These are phyloP conservation scores for Atlantisia rogersi DNA, from an alignment of 2,113 vertebrate genomes.

Conservation along the genomic window DNA sequence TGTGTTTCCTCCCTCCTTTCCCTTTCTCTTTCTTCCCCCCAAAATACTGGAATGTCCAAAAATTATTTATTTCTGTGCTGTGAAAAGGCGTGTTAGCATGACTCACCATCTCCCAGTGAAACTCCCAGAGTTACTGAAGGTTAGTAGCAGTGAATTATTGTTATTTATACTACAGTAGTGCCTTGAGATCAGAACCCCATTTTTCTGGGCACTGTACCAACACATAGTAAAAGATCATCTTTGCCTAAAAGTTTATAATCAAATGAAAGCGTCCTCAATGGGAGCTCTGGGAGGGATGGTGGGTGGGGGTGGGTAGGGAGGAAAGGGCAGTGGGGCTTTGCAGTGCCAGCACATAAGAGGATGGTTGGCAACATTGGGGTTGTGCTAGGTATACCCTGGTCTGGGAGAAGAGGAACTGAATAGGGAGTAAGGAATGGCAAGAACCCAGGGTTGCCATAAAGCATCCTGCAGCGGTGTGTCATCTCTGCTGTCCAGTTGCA, in stretches of 20 bases:
- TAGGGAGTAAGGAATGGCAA: not conserved
- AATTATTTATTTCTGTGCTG: constrained; percentile 41
- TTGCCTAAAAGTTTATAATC: not conserved
- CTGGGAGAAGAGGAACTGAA: not conserved
- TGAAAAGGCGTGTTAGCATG: constrained; percentile 42
- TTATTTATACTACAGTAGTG: constrained; percentile 45
- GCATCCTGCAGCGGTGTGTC: not conserved
- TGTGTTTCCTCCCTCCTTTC: not conserved
- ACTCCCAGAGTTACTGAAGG: constrained; percentile 23
- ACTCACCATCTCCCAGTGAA: constrained; percentile 40
- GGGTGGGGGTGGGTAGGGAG: not conserved
- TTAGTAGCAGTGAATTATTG: constrained; percentile 44
- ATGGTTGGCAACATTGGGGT: not conserved
- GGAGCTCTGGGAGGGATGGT: not conserved
- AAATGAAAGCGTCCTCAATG: not conserved
- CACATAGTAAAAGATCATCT: constrained; percentile 31
- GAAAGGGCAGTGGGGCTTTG: not conserved
- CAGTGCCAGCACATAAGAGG: not conserved
- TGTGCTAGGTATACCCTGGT: not conserved
- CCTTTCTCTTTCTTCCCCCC: not conserved
- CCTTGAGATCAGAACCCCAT: constrained; percentile 42
- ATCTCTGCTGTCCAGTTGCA: not conserved
- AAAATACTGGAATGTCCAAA: constrained; percentile 38
- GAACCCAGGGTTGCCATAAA: not conserved
- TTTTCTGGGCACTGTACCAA: constrained; percentile 43